These are phyloP conservation scores for Lagodon rhomboides DNA, from an alignment of 2,797 vertebrate species.

Conservation along the genomic window DNA sequence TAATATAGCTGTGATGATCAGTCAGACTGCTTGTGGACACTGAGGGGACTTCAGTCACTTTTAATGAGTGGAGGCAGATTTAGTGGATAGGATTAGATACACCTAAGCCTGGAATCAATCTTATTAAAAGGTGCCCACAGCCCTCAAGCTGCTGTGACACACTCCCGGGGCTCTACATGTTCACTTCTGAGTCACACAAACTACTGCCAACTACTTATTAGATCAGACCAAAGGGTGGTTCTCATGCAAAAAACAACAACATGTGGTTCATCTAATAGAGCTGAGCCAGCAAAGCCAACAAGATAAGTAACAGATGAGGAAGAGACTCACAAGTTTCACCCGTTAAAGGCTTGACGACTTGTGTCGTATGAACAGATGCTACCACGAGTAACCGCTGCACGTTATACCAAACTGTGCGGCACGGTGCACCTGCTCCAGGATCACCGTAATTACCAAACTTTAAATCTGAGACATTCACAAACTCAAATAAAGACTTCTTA, in stretches of 20 bases:
- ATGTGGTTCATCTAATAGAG: background rate
- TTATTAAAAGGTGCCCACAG: conserved; percentile 34
- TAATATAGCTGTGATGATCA: conserved; percentile 4
- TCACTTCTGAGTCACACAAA: background rate
- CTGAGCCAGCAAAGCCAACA: background rate
- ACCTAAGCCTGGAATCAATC: conserved; percentile 29
- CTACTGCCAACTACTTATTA: background rate
- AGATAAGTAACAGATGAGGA: background rate
- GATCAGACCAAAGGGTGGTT: background rate
- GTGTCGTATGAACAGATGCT: fast-evolving
- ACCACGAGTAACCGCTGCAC: no score
- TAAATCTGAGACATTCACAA: background rate
- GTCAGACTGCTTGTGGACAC: background rate
- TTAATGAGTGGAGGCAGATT: conserved; percentile 53
- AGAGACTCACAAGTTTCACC: background rate
- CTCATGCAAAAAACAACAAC: background rate
- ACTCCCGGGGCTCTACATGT: background rate
- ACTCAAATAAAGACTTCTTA: conserved; percentile 27
- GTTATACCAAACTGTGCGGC: background rate
- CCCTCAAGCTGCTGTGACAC: conserved; percentile 14
- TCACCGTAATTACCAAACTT: background rate
- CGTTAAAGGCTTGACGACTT: background rate
- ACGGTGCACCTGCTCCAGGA: conserved; percentile 53
- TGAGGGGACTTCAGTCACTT: conserved; percentile 22
- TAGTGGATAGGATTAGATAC: conserved; percentile 46